Percentiles rank a stretch among this genome's conserved stretches.
Conservation (phyloP, 2,888 invertebrate genomes). For the Apeira syringaria region DNA sequence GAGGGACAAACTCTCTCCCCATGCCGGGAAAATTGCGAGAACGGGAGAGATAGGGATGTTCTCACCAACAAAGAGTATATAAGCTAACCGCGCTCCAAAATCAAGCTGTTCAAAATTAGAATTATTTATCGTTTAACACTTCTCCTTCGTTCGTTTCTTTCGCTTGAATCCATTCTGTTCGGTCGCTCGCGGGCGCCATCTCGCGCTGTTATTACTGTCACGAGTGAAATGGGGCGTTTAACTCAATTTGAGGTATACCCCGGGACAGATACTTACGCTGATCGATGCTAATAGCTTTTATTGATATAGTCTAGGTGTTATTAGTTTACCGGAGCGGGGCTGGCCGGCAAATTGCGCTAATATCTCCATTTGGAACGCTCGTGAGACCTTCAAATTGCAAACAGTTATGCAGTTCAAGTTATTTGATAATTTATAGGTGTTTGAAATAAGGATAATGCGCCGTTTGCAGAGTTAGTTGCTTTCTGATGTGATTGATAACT, state of each 20-base stretch:
- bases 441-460: slow-evolving; percentile 20
- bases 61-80: too few relatives aligned
- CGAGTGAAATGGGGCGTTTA: slow-evolving; percentile 55
- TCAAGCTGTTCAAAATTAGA: slow-evolving; percentile 18
- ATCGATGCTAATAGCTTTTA: slow-evolving; percentile 79
- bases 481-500: slow-evolving; percentile 5
- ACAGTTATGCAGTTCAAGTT: slow-evolving; percentile 64
- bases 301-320: slow-evolving; percentile 76
- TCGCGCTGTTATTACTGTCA: slow-evolving; percentile 56
- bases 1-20: slow-evolving; percentile 40
- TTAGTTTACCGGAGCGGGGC: slow-evolving; percentile 51
- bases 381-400: slow-evolving; percentile 64
- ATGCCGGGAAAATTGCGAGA: slow-evolving; percentile 29
- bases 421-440: slow-evolving; percentile 58
- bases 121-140: slow-evolving; percentile 22
- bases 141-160: slow-evolving; percentile 19
- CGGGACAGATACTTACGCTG: slow-evolving; percentile 69
- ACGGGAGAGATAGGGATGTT: slow-evolving; percentile 26
- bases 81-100: too few relatives aligned
- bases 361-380: slow-evolving; percentile 62
- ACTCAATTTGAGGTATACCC: slow-evolving; percentile 68
- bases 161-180: slow-evolving; percentile 7
- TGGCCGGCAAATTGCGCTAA: slow-evolving; percentile 63
- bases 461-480: slow-evolving; percentile 26
- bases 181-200: slow-evolving; percentile 27